phyloP scores from a whole-genome alignment of 2,888 invertebrate genomes.

The Tethea ocularis region DNA sequence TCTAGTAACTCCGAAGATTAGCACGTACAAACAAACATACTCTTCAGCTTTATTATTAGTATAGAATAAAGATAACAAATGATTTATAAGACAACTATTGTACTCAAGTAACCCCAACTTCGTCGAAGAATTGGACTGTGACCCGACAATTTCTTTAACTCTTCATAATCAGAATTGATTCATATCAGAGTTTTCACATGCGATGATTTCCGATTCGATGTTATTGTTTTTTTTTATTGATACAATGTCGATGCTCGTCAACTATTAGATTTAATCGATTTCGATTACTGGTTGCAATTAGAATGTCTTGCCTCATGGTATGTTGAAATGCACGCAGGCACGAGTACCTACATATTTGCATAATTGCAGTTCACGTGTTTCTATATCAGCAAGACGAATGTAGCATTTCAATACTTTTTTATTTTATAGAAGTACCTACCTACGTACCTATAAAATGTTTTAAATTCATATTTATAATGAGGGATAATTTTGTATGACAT shows the following conservation, averaged over 20 bases:
- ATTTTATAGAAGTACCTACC: too few species aligned
- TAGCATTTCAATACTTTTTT: constrained; percentile 19
- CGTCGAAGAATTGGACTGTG: not conserved
- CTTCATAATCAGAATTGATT: not conserved
- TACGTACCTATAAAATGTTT: too few species aligned
- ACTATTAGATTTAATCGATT: not conserved
- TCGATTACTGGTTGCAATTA: not conserved
- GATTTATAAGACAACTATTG: too few species aligned
- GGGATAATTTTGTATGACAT: too few species aligned
- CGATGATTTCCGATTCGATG: too few species aligned
- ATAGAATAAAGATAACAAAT: too few species aligned
- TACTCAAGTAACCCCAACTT: too few species aligned
- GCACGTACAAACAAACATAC: too few species aligned
- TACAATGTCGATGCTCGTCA: not conserved
- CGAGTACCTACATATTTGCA: too few species aligned
- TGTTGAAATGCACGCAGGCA: not conserved
- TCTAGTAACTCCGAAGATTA: too few species aligned
- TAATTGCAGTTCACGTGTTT: not conserved
- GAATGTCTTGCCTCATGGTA: not conserved
- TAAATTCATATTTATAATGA: too few species aligned
- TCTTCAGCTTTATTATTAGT: too few species aligned
- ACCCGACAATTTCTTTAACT: not conserved
- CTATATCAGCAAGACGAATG: not conserved
- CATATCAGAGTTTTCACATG: not conserved
- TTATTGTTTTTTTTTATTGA: not conserved